phyloP scores from a whole-genome alignment of 1,140 invertebrate genomes.

The Drosophila eugracilis region DNA sequence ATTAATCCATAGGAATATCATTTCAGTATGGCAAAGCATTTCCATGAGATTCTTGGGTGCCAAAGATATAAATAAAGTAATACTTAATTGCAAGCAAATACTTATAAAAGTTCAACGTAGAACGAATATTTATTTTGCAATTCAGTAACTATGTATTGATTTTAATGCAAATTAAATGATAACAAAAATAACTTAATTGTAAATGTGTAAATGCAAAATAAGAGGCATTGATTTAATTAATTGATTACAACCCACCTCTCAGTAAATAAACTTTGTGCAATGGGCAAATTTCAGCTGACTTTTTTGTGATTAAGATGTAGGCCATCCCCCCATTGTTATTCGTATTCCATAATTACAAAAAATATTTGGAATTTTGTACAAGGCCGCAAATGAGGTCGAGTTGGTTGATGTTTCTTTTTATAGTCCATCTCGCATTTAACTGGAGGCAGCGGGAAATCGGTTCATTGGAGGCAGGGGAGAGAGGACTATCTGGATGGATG shows the following conservation, averaged over 20 bases:
- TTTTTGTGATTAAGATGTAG: constrained; percentile 61
- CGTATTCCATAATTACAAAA: constrained; percentile 73
- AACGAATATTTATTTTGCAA: neutral
- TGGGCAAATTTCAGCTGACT: constrained; percentile 7
- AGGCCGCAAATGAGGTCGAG: constrained; percentile 65
- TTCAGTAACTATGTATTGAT: too few relatives aligned
- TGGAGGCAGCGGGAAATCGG: constrained; percentile 37
- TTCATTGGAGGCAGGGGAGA: constrained; percentile 11
- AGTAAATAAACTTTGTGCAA: neutral
- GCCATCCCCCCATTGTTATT: constrained; percentile 32
- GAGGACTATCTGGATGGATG: constrained; percentile 27
- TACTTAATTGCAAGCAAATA: neutral
- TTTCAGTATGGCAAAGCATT: neutral
- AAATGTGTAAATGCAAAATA: neutral
- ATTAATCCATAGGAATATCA: constrained; percentile 8
- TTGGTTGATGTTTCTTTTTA: constrained; percentile 42
- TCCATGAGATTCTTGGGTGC: too few relatives aligned
- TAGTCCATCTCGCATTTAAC: constrained; percentile 34
- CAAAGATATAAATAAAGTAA: neutral
- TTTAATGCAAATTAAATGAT: neutral
- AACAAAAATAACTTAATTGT: neutral
- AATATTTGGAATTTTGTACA: constrained; percentile 77
- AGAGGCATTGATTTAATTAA: constrained; percentile 23
- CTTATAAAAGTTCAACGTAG: neutral
- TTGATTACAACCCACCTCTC: neutral